Evolutionary conservation across 2,888 invertebrate species (phyloP).

Genomic region (Ptychoptera contaminata): DNA sequence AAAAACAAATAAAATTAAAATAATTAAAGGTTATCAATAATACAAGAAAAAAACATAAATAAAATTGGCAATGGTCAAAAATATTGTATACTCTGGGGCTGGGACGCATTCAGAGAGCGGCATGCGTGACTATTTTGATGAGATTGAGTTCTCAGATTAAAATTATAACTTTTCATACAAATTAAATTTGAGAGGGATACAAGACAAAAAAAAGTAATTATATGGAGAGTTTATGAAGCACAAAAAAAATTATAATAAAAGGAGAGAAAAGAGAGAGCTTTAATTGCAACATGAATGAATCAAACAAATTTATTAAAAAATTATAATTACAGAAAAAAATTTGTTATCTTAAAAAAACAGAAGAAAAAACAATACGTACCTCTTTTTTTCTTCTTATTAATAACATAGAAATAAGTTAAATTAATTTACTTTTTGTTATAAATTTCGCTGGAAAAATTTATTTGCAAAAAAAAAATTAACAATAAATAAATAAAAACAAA

Average conservation of each 20-base stretch:
- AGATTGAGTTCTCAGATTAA: not conserved
- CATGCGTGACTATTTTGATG: conserved; percentile 13
- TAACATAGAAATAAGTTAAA: no score
- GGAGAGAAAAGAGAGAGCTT: conserved; percentile 2
- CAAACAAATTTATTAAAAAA: not conserved
- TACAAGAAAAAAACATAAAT: no score
- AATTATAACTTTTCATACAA: not conserved
- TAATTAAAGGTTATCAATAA: no score
- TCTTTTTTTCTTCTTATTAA: not conserved
- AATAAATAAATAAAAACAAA: no score
- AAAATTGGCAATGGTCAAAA: not conserved
- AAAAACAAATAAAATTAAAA: no score
- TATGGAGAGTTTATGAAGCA: not conserved
- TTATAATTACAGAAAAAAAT: not conserved
- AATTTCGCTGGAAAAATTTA: no score
- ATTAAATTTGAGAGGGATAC: not conserved
- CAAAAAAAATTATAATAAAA: conserved; percentile 4
- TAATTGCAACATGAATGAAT: not conserved
- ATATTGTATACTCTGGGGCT: not conserved
- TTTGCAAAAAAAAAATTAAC: no score
- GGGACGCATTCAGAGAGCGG: conserved; percentile 7
- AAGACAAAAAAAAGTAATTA: not conserved
- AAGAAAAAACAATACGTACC: not conserved
- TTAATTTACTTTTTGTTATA: no score
- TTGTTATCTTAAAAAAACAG: no score